Evolutionary conservation across 2,797 vertebrate genomes (phyloP), one percentile per base, ranked within the genome.

Genomic region (Gymnothorax reevesii): DNA sequence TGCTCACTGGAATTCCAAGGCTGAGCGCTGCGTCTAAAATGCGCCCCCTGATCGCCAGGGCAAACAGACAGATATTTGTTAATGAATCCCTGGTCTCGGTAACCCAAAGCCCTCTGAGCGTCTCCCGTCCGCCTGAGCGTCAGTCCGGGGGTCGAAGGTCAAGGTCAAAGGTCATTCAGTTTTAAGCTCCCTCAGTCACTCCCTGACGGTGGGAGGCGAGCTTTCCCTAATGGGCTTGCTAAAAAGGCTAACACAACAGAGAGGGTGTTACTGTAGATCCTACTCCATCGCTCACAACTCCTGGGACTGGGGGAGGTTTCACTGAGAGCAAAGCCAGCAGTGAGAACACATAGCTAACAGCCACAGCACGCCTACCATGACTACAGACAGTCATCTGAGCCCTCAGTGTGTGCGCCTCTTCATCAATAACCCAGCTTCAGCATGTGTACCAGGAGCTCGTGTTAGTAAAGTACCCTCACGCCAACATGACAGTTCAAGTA

Each of bases 31-130:
- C 20, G 85, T 89, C 94, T 95, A 90, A 94, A 95, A 95, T 92
- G 93, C 91, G 86, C 91, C 91, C 8, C 33, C 92, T 89, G 93
- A 95, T 96, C 94, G 94, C 93, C 90, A 92, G 89, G 91, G 93
- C 93, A 95, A 96, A 96, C 95, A 95, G 95, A 95, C 95, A 95
- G 94, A 95, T 94, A 95, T 96, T 94, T 95, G 94, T 94, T 96
- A 95, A 96, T 96, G 95, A 96, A 94, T 90, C 92, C 93, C 93
- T 93, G 94, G 92, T 93, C 93, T 90, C 84, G 87, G 89, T 94
- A 94, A 94, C 93, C 88, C 89, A 93, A 88, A 82, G 92, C 92
- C 69, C 82, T 84, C 89, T 82, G 71, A 92, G 90, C 91, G 91
- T 89, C 88, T 86, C 83, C 90, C 73, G 90, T 89, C 89, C 86